Conservation (phyloP, 2,113 vertebrate species). For the Benthochromis sp. region DNA sequence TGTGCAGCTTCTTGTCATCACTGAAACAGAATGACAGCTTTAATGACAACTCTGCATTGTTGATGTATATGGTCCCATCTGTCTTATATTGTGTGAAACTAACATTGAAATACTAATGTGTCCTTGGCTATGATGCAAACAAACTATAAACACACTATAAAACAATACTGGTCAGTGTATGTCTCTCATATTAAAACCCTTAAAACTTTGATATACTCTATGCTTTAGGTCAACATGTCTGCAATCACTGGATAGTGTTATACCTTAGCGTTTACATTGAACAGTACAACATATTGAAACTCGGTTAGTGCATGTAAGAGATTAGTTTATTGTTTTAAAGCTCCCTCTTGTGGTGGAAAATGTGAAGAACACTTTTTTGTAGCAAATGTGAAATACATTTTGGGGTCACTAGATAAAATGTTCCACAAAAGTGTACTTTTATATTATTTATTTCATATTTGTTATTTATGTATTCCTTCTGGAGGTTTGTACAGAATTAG, state of each 20-base stretch:
- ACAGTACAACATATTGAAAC: background rate
- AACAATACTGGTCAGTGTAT: background rate
- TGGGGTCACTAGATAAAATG: background rate
- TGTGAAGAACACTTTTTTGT: background rate
- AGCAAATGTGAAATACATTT: background rate
- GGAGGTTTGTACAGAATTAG: background rate
- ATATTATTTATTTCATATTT: background rate
- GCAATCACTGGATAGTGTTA: background rate
- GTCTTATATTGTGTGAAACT: background rate
- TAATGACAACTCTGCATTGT: background rate
- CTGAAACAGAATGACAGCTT: background rate
- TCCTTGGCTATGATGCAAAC: background rate
- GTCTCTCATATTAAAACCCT: background rate
- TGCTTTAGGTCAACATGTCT: background rate
- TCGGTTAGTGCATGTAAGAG: slow-evolving; percentile 9
- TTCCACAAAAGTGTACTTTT: background rate
- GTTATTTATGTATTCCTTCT: background rate
- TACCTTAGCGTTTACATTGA: background rate
- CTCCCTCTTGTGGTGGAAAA: slow-evolving; percentile 55
- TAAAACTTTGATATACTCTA: background rate
- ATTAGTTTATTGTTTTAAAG: background rate
- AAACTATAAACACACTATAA: background rate
- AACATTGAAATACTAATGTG: background rate
- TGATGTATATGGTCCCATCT: background rate
- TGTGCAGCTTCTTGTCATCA: background rate